Base-by-base conservation (phyloP, 2,888 invertebrate genomes). In the Pachymerium ferrugineum region DNA sequence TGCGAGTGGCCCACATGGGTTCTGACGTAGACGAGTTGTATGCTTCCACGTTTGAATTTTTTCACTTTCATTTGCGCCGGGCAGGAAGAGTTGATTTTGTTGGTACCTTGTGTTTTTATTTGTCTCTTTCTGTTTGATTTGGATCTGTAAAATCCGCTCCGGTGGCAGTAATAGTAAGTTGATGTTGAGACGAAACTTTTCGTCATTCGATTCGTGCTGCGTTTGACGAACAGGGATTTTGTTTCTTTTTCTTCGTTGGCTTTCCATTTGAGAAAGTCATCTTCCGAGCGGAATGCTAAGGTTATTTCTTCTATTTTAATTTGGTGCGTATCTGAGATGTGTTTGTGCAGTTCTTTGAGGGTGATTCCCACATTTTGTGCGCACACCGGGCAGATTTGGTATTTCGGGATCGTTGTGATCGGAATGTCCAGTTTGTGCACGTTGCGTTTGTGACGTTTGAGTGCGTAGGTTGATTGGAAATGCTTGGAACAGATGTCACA, bases 61-160 rank as follows among this genome's bases (percentile, higher is more conserved):
- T 33, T 71, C 12, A 33, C 71, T n/a, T 31, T 38, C 71, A 71
- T 71, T 5, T 35, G 35, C 0, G 71, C 35, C 0, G 71, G 71
- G 35, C 71, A 71, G 1, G 35, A 19, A 1, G 33, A 16, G n/a
- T 71, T 71, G 12, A 35, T 71, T 35, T 71, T 71, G 14, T 67
- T 67, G 19, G 19, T 67, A 22, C 67, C 67, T 16, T 16, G 22
- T 19, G 5, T 12, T 67, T 67, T 67, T 12, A 67, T 25, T 4
- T 67, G 14, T 4, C 67, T n/a, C 5, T 22, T n/a, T 25, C 67
- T 22, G 4, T 28, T 67, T n/a, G 16, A 3, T n/a, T 67, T 28
- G 4, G 67, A 67, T 67, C 19, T 67, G 5, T 16, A 67, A 8
- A 8, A n/a, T 1, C 67, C 67, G 22, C 67, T 67, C 19, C 67